Base-by-base conservation (phyloP, 2,113 vertebrate species). In the Calonectris borealis region DNA sequence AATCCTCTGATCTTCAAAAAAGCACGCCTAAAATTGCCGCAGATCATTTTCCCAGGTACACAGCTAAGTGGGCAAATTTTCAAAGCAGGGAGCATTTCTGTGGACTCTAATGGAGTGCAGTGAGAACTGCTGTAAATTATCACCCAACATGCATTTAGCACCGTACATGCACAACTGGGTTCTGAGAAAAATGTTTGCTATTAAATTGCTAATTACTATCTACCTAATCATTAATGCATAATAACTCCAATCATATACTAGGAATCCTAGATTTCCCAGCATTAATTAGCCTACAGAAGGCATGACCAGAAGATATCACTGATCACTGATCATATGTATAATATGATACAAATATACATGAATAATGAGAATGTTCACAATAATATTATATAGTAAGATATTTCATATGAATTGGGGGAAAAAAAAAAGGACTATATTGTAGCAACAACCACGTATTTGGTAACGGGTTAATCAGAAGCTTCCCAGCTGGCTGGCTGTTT, bases 171-270 rank as follows among this genome's bases (percentile, higher is more conserved):
- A 55, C 65, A 92, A 70, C 6, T 16, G 36, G 13, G 11, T 95
- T 92, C 86, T 44, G 51, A 93, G 80, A 96, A 95, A 93, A 95
- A 58, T 27, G 3, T 54, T 87, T 83, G 11, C 24, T 96, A 71
- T 82, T 87, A 82, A 89, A 64, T 27, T 38, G 36, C 40, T 69
- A 82, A 91, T 55, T 88, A 93, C 61, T 87, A 60, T 82, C 69
- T 71, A 40, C 52, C 65, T 89, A 82, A 91, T 75, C 4, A 78
- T 79, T 76, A 62, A 76, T 71, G 20, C 17, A 58, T 87, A 57
- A 46, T 60, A 76, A 42, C 48, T 77, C 6, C 75, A 24, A 72
- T 46, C 11, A 15, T 32, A 77, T 58, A 62, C 34, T n/a, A 72
- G 48, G 58, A 84, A 84, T 44, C 27, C 26, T 81, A 62, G 34